Evolutionary conservation across 1,140 invertebrate species (phyloP), one percentile per base, ranked within the genome.

Genomic region (Papilio aristodemus): DNA sequence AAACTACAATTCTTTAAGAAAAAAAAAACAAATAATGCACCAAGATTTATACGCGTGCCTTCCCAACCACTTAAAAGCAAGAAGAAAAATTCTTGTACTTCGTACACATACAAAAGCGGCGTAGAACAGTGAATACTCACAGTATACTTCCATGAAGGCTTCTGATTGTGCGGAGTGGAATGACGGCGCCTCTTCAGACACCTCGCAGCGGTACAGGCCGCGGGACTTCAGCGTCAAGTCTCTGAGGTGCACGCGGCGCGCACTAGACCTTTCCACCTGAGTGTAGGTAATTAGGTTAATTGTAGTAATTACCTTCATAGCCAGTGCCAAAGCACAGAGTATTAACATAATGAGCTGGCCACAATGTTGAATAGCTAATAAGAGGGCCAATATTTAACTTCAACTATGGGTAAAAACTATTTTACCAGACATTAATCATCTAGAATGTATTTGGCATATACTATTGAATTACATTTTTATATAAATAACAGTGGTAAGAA

Each of bases 151-250:
- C 93, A 95, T 93, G 50, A 92, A 92, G 9, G 92, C 93, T 72
- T 95, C 93, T 36, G 92, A 92, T 38, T 93, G 92, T 13, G 93
- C 93, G 0, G 93, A 93, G 27, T 93, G 91, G 82, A 95, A 96
- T 14, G 92, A 93, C 6, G 94, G 94, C 1, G 92, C 94, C 83
- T 96, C 95, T 7, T 94, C 94, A 32, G 94, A 95, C 41, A 96
- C 94, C 85, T 96, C 95, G 77, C 95, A 96, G 43, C 93, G 93
- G 87, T 95, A 96, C 39, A 92, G 77, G 0, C 95, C 95, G 36
- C 92, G 93, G 2, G 94, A 93, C 74, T 93, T 93, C 32, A 95
- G 85, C 8, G 92, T 94, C 14, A 95, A 92, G 54, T 93, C 91
- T 59, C 91, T 86, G 7, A 96, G 85, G 36, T 92, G 90, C 1